Base-by-base conservation (phyloP, 2,113 vertebrate genomes). In the Charina bottae region DNA sequence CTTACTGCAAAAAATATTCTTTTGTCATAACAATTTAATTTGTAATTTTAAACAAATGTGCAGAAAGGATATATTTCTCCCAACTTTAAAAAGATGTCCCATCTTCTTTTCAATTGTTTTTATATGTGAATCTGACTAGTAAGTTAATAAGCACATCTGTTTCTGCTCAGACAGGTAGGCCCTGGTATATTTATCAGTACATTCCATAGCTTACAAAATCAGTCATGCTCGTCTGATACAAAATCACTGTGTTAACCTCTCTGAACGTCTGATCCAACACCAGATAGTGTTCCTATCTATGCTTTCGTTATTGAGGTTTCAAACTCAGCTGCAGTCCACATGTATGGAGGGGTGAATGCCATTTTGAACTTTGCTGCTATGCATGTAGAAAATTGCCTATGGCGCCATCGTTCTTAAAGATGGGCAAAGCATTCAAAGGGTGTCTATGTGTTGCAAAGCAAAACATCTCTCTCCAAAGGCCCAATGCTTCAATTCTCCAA, bases 141-240 rank as follows among this genome's bases (percentile, higher is more conserved):
- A 89, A n/a, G 37, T 64, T 72, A 78, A 23, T 49, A 78, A 89
- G 88, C 72, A 83, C 68, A 83, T 90, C 72, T 90, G 89, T 42
- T 90, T 90, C 54, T 90, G 54, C 21, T 83, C n/a, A 90, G 64
- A 58, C 33, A 90, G 33, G 54, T 90, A 83, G n/a, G 54, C 33
- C 13, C 21, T 10, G 24, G 54, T 83, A 90, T 46, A 90, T 33
- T 90, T 83, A 83, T 90, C 89, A 58, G 68, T 33, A 78, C 53
- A 90, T 83, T 90, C 68, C 53, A 83, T 56, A 58, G 68, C 26
- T 90, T 78, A 37, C 12, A 83, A 83, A 37, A 90, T 58, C 89
- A 83, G 68, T 37, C n/a, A 56, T 78, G 53, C 33, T 90, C 15
- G n/a, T 58, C 68, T 24, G 33, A 42, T 37, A 83, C 33, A 78